Evolutionary conservation across 1,140 invertebrate species (phyloP).

Genomic region (Asbolus verrucosus): DNA sequence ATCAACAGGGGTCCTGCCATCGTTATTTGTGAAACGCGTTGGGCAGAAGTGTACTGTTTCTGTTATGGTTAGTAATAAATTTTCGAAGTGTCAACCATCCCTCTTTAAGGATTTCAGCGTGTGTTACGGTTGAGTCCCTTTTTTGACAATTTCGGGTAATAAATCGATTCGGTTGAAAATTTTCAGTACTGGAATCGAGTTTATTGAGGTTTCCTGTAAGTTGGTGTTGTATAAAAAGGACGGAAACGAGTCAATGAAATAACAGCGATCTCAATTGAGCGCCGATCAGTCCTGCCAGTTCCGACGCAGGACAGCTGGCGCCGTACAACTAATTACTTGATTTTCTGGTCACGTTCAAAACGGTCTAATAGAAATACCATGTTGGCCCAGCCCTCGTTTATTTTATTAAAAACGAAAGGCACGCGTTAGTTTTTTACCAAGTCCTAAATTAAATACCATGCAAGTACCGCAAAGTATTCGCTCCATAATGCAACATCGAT

Average conservation of each 20-base stretch:
- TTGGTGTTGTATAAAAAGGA: conserved; percentile 41
- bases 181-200: conserved; percentile 35
- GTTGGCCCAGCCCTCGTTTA: conserved; percentile 49
- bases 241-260: conserved; percentile 46
- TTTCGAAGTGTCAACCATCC: too few relatives aligned
- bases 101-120: too few relatives aligned
- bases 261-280: conserved; percentile 48
- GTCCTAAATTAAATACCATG: conserved; percentile 26
- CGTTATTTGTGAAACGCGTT: too few relatives aligned
- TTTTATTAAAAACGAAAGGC: conserved; percentile 54
- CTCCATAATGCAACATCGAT: conserved; percentile 8
- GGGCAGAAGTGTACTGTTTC: too few relatives aligned
- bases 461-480: conserved; percentile 10
- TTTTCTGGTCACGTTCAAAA: conserved; percentile 59
- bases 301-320: conserved; percentile 53
- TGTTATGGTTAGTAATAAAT: too few relatives aligned
- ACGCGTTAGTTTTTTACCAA: conserved; percentile 33
- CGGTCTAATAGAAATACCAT: conserved; percentile 57
- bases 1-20: too few relatives aligned
- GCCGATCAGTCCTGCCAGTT: conserved; percentile 42
- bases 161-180: conserved; percentile 35
- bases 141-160: conserved; percentile 17
- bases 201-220: conserved; percentile 30
- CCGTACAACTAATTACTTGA: conserved; percentile 59
- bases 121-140: too few relatives aligned